Base-by-base conservation (phyloP, 2,888 invertebrate species). In the Cheilosia grossa region DNA sequence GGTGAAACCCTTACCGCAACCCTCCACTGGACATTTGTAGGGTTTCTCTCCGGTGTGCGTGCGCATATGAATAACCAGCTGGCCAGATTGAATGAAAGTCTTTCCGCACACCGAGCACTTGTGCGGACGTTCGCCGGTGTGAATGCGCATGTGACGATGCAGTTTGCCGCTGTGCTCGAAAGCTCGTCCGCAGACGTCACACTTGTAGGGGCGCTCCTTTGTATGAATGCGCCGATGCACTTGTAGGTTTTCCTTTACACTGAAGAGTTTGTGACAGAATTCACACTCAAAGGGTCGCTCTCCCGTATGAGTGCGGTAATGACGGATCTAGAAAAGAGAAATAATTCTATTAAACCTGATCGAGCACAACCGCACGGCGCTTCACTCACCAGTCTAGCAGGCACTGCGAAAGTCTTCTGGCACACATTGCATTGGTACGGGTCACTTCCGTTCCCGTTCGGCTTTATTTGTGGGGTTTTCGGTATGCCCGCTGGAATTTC, bases 251-350 rank as follows among this genome's bases (percentile, higher is more conserved):
- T 97, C 97, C 92, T 97, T 97, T 9, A 97, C 97, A 90, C 97
- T 97, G 92, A 98, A 98, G 90, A 96, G 96, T 92, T 98, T 98
- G 92, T 96, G 96, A 93, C 97, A 98, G 91, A 96, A 97, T 91
- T 98, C 97, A 92, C 97, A 98, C 91, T 96, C 95, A 91, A 97
- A 98, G 1, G 98, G 97, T 88, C 97, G 95, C 90, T 97, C 97
- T 44, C 97, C 97, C 27, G 97, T 97, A 90, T 97, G 97, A 10
- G 97, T 97, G 81, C 97, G 94, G 91, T 97, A 97, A 90, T 98
- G 97, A 58, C 97, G 95, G 75, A 92, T 92, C 92, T 92, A 69
- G 63, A 56, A 73, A 70, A 56, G 15, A 19, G 21, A 61, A 70
- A 33, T 42, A 10, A 42, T n/a, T 9, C n/a, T 42, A 44, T 42